Percentiles rank a stretch among this genome's conserved stretches.
Evolutionary conservation across 2,113 vertebrate species (phyloP).

Genomic region (Pontoporia blainvillei): DNA sequence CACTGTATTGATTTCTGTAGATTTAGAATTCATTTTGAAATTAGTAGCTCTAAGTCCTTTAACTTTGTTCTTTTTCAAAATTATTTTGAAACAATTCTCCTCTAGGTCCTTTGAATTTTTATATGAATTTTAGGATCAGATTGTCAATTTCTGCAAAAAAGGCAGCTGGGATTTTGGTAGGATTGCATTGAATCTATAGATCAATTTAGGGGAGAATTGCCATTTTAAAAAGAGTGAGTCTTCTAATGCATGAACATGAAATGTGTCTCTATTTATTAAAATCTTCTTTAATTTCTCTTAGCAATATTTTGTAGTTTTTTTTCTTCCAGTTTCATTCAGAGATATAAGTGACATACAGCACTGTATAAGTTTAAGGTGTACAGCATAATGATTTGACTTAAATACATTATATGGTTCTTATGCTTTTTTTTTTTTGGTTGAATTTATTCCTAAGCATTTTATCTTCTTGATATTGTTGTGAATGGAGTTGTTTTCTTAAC

Average conservation of each 20-base stretch:
- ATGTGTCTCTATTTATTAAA: not conserved
- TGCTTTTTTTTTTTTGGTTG: not conserved
- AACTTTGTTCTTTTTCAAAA: not conserved
- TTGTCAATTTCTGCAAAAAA: not conserved
- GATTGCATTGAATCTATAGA: not conserved
- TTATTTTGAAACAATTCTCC: not conserved
- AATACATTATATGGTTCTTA: not conserved
- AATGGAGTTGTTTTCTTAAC: not conserved
- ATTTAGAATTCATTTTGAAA: not conserved
- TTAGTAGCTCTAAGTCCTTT: not conserved
- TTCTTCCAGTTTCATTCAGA: not conserved
- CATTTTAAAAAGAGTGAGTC: not conserved
- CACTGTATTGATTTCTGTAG: not conserved
- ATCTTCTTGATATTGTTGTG: not conserved
- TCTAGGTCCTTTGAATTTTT: not conserved
- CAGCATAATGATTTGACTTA: not conserved
- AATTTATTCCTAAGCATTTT: not conserved
- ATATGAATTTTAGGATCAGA: not conserved
- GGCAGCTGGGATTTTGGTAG: not conserved
- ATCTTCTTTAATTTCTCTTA: not conserved
- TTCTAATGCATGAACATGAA: not conserved
- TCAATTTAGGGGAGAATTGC: not conserved
- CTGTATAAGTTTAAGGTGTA: not conserved
- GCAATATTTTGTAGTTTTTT: not conserved
- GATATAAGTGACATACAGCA: not conserved